Conservation (phyloP, 2,797 vertebrate genomes). For the Lacerta bilineata region DNA sequence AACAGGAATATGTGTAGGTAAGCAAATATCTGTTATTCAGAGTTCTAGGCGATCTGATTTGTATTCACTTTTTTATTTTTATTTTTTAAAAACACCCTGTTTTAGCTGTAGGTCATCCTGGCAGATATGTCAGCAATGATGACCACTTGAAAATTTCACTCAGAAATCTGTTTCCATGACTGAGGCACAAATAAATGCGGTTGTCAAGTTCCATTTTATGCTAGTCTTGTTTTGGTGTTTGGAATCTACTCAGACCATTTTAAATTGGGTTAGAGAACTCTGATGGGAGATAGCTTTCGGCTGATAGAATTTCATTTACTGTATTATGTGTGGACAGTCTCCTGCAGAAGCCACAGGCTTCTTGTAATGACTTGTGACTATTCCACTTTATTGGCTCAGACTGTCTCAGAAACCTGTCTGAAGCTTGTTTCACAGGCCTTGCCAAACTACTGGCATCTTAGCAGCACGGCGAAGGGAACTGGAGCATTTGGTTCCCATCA, state of each 20-base stretch:
- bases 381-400: constrained; percentile 25
- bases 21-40: constrained; percentile 40
- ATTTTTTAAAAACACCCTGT: not conserved
- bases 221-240: constrained; percentile 10
- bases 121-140: constrained; percentile 40
- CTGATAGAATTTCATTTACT: constrained; percentile 42
- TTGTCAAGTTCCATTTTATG: constrained; percentile 45
- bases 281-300: constrained; percentile 4
- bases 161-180: constrained; percentile 32
- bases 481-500: constrained; percentile 14
- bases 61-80: not conserved
- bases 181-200: constrained; percentile 47
- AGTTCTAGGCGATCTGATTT: constrained; percentile 19
- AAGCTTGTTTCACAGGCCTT: constrained; percentile 26
- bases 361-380: not conserved
- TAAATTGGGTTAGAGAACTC: constrained; percentile 27
- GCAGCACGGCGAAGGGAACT: not conserved
- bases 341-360: not conserved
- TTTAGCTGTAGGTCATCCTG: constrained; percentile 27
- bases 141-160: constrained; percentile 44
- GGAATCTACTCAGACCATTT: constrained; percentile 34
- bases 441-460: constrained; percentile 14
- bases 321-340: not conserved
- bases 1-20: constrained; percentile 45
- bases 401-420: constrained; percentile 33